phyloP scores from a whole-genome alignment of 2,797 vertebrate genomes.

The Mastacembelus armatus region DNA sequence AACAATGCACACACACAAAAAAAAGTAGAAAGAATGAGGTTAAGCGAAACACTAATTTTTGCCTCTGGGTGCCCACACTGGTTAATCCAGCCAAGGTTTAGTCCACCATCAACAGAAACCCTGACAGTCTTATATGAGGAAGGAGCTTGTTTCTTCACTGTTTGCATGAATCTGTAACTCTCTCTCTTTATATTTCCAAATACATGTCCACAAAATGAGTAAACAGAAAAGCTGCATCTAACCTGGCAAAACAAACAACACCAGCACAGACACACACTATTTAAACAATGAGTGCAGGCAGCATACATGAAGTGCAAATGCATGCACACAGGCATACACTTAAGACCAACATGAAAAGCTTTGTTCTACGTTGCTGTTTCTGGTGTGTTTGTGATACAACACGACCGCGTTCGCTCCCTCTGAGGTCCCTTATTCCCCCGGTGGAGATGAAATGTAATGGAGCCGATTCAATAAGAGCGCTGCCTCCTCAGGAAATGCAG shows the following conservation, averaged over 20 bases:
- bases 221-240: neutral
- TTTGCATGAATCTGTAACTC: slow-evolving; percentile 41
- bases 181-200: slow-evolving; percentile 8
- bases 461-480: slow-evolving; percentile 78
- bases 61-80: neutral
- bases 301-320: slow-evolving; percentile 8
- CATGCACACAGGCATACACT: slow-evolving; percentile 4
- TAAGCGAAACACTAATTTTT: neutral
- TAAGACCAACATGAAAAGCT: slow-evolving; percentile 46
- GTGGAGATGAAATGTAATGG: slow-evolving; percentile 78
- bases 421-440: slow-evolving; percentile 62
- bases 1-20: no score
- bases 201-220: slow-evolving; percentile 1
- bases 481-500: slow-evolving; percentile 56
- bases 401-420: slow-evolving; percentile 24
- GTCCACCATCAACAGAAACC: slow-evolving; percentile 1
- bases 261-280: neutral
- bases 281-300: neutral
- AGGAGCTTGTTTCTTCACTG: slow-evolving; percentile 22
- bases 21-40: neutral
- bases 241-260: neutral
- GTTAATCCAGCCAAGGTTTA: slow-evolving; percentile 18
- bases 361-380: slow-evolving; percentile 35
- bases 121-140: slow-evolving; percentile 2
- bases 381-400: slow-evolving; percentile 60